Percentiles rank a stretch among this genome's conserved stretches.
Evolutionary conservation across 2,797 vertebrate genomes (phyloP).

Genomic region (Hybognathus amarus): DNA sequence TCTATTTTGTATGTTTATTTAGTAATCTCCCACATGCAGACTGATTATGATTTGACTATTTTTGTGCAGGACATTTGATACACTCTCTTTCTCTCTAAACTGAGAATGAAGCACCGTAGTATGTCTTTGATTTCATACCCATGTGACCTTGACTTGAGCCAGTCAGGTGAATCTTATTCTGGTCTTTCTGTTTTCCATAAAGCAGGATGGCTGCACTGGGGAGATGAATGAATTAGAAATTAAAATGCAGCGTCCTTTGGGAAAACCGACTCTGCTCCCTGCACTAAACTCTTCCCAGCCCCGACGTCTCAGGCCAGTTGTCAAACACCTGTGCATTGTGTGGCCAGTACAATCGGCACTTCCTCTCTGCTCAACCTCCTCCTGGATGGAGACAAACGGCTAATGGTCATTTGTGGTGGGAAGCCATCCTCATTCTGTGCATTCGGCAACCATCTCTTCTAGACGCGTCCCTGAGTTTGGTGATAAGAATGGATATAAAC

Average conservation of each 20-base stretch:
- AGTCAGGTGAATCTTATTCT: constrained; percentile 26
- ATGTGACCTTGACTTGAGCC: constrained; percentile 40
- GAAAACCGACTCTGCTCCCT: constrained; percentile 45
- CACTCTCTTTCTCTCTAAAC: background rate
- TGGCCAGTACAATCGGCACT: constrained; percentile 46
- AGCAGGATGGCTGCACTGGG: constrained; percentile 47
- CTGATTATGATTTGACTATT: background rate
- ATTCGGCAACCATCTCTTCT: constrained; percentile 42
- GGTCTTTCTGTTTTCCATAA: constrained; percentile 20
- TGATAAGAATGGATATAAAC: constrained; percentile 57
- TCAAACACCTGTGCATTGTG: constrained; percentile 37
- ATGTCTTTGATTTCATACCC: constrained; percentile 23
- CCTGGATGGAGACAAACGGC: constrained; percentile 44
- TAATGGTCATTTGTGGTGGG: constrained; percentile 45
- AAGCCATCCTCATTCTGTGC: constrained; percentile 41
- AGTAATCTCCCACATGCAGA: background rate
- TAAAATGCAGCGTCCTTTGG: constrained; percentile 60
- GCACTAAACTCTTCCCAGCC: constrained; percentile 45
- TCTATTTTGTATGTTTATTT: background rate
- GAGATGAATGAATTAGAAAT: constrained; percentile 65
- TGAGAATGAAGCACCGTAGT: background rate
- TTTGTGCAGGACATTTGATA: background rate
- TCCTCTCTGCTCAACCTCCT: constrained; percentile 35
- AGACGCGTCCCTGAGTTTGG: constrained; percentile 39
- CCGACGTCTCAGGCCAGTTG: constrained; percentile 17